Conservation (phyloP, 2,888 invertebrate genomes). For the Brachylomia viminalis region DNA sequence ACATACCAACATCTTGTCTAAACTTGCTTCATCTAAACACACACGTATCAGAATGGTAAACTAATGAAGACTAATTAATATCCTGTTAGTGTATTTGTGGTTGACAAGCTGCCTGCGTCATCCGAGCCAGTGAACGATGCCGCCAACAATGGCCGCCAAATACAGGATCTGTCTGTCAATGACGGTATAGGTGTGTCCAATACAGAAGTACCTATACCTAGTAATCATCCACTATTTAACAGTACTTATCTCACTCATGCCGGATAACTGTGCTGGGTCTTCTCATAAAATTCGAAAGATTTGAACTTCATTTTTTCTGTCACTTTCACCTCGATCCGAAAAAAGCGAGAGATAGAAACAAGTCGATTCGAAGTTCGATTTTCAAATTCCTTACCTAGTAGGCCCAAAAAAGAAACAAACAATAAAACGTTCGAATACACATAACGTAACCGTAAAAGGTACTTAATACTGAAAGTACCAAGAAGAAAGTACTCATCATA, state of each 20-base stretch:
- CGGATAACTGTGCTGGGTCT: no score
- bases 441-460: no score
- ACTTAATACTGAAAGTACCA: neutral
- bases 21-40: slow-evolving; percentile 4
- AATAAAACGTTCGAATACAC: no score
- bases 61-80: slow-evolving; percentile 46
- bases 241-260: neutral
- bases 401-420: no score
- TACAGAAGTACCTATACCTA: neutral
- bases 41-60: slow-evolving; percentile 35
- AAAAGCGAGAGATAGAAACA: no score
- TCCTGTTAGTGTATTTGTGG: slow-evolving; percentile 41
- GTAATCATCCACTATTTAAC: neutral
- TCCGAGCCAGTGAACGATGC: slow-evolving; percentile 15
- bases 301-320: no score
- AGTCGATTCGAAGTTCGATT: no score
- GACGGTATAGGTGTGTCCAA: neutral
- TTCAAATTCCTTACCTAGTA: no score
- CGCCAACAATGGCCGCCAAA: no score
- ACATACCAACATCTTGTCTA: slow-evolving; percentile 7
- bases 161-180: neutral
- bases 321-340: no score
- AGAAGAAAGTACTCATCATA: neutral
- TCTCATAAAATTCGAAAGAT: no score
- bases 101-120: slow-evolving; percentile 40